These are phyloP conservation scores for Scomberomorus guttatus DNA, from an alignment of 2,797 vertebrate genomes.

Conservation along the genomic window DNA sequence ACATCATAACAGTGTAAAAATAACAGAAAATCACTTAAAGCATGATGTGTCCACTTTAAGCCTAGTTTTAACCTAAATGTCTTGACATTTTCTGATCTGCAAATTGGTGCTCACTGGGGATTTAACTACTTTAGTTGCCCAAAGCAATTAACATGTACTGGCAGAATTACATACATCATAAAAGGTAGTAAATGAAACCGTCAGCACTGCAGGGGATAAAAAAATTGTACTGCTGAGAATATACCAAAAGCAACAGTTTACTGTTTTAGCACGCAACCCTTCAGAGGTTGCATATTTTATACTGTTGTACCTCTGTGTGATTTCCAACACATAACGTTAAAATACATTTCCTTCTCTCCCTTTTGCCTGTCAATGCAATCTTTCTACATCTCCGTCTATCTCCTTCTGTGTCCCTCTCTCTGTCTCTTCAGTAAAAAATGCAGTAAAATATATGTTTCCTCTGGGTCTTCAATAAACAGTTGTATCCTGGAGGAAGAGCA, in stretches of 20 bases:
- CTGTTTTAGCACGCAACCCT: slow-evolving; percentile 10
- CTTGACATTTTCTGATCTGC: slow-evolving; percentile 11
- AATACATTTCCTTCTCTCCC: slow-evolving; percentile 51
- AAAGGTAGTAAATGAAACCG: slow-evolving; percentile 9
- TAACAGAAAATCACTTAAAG: too few species aligned
- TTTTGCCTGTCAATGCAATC: slow-evolving; percentile 51
- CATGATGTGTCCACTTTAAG: too few species aligned
- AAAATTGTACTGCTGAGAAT: slow-evolving; percentile 19
- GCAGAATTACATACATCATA: background rate
- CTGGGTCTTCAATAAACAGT: slow-evolving; percentile 54
- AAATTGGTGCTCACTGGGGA: background rate
- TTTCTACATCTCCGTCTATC: slow-evolving; percentile 48
- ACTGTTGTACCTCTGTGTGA: slow-evolving; percentile 18
- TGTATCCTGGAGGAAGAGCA: slow-evolving; percentile 48
- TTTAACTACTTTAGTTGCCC: slow-evolving; percentile 6
- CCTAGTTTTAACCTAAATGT: background rate
- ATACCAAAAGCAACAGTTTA: slow-evolving; percentile 28
- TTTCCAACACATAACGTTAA: slow-evolving; percentile 43
- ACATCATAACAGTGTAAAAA: too few species aligned
- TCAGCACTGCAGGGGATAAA: slow-evolving; percentile 12
- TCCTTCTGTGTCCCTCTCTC: slow-evolving; percentile 36
- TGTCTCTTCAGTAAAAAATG: slow-evolving; percentile 49
- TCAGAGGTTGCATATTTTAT: slow-evolving; percentile 38
- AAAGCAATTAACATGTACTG: background rate
- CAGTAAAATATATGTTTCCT: slow-evolving; percentile 58